Conservation (phyloP, 2,888 invertebrate genomes). For the Plagodis dolabraria region DNA sequence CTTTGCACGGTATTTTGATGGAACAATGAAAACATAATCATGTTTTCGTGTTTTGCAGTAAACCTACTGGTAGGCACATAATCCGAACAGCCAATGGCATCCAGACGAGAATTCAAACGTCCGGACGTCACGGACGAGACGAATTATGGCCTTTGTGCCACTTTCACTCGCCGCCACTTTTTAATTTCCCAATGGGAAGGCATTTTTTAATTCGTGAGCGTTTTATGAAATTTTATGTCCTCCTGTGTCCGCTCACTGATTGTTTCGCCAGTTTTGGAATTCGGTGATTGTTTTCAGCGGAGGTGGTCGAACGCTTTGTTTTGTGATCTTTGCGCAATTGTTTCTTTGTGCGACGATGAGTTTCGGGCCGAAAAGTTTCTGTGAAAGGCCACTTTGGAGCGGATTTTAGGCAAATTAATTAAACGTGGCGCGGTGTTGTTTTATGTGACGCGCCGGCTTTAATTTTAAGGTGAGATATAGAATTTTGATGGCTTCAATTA, state of each 20-base stretch:
- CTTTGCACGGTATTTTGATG: constrained; percentile 61
- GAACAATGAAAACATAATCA: constrained; percentile 73
- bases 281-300: constrained; percentile 59
- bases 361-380: constrained; percentile 34
- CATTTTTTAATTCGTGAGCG: constrained; percentile 75
- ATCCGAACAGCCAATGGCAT: constrained; percentile 49
- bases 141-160: constrained; percentile 80
- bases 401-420: constrained; percentile 37
- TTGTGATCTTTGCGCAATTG: constrained; percentile 38
- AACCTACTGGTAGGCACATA: constrained; percentile 63
- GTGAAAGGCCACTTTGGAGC: constrained; percentile 30
- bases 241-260: constrained; percentile 60
- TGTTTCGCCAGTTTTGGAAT: constrained; percentile 59
- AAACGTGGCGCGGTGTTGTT: constrained; percentile 33
- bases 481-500: constrained; percentile 32
- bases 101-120: constrained; percentile 59
- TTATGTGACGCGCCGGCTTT: constrained; percentile 30
- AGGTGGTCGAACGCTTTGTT: constrained; percentile 43
- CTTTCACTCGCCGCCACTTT: constrained; percentile 71
- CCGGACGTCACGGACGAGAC: constrained; percentile 68
- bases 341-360: constrained; percentile 35
- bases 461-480: constrained; percentile 30
- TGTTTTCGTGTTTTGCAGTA: constrained; percentile 75
- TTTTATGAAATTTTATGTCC: constrained; percentile 77
- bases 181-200: constrained; percentile 74